phyloP scores from a whole-genome alignment of 1,140 invertebrate genomes.

The Drosophila kikkawai region DNA sequence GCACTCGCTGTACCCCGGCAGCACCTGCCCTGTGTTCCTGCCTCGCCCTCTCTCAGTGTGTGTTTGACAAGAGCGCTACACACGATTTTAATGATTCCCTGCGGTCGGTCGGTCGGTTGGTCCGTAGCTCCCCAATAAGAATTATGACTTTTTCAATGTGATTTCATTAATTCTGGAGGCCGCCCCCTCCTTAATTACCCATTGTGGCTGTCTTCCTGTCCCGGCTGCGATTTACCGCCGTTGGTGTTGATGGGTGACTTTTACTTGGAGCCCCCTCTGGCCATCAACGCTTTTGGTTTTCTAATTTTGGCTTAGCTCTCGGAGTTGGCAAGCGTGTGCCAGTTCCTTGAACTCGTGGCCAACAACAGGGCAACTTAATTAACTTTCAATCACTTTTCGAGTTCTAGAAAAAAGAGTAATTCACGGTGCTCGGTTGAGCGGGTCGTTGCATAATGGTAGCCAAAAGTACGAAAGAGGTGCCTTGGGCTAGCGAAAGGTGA shows the following conservation, averaged over 20 bases:
- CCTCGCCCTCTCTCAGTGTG: conserved; percentile 8
- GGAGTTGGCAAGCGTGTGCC: conserved; percentile 32
- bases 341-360: conserved; percentile 71
- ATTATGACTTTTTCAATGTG: conserved; percentile 81
- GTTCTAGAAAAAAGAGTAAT: conserved; percentile 32
- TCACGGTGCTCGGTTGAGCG: conserved; percentile 45
- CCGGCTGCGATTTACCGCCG: conserved; percentile 49
- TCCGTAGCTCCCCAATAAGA: conserved; percentile 58
- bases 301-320: conserved; percentile 39
- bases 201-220: not conserved
- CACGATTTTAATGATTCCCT: conserved; percentile 80
- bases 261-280: conserved; percentile 63
- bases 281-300: conserved; percentile 35
- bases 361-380: conserved; percentile 67
- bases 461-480: not conserved
- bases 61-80: conserved; percentile 80
- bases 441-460: conserved; percentile 36
- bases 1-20: conserved; percentile 26
- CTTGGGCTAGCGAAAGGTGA: not conserved
- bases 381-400: conserved; percentile 64
- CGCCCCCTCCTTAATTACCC: not conserved
- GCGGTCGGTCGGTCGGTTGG: conserved; percentile 49
- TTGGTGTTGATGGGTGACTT: conserved; percentile 80
- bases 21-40: conserved; percentile 15
- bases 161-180: conserved; percentile 74